Percentiles rank a stretch among this genome's conserved stretches.
These are phyloP conservation scores for Carduelis carduelis DNA, from an alignment of 2,797 vertebrate genomes.

Conservation along the genomic window DNA sequence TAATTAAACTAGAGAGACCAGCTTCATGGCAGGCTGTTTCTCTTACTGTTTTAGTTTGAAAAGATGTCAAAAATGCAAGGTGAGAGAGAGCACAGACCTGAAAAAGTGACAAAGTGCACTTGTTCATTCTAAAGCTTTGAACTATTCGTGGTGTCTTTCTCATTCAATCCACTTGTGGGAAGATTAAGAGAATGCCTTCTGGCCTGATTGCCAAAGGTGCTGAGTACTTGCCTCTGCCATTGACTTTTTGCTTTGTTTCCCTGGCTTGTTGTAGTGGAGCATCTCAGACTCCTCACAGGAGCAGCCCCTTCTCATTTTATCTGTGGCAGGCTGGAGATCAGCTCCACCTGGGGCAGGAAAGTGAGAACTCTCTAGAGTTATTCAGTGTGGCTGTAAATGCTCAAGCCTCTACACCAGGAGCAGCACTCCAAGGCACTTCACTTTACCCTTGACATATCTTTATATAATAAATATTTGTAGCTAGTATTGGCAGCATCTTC, in stretches of 20 bases:
- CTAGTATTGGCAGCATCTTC: not conserved
- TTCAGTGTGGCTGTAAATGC: not conserved
- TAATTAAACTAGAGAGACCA: constrained; percentile 16
- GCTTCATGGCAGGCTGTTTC: not conserved
- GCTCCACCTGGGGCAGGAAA: not conserved
- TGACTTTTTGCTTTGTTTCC: not conserved
- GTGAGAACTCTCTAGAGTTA: not conserved
- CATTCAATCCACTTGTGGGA: not conserved
- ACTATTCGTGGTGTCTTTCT: not conserved
- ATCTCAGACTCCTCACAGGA: not conserved
- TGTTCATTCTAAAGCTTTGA: not conserved
- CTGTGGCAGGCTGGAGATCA: not conserved
- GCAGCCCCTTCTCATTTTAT: not conserved
- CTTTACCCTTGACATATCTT: not conserved
- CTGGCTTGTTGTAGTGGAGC: not conserved
- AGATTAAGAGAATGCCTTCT: not conserved
- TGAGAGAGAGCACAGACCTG: not conserved
- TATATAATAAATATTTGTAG: not conserved
- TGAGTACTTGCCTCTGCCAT: not conserved
- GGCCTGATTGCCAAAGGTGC: not conserved
- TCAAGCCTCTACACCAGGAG: not conserved
- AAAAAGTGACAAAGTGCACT: not conserved
- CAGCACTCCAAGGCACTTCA: not conserved
- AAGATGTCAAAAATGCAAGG: not conserved
- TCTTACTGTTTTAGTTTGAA: not conserved